Conservation (phyloP, 2,113 vertebrate genomes). For the Callopanchax toddi region DNA sequence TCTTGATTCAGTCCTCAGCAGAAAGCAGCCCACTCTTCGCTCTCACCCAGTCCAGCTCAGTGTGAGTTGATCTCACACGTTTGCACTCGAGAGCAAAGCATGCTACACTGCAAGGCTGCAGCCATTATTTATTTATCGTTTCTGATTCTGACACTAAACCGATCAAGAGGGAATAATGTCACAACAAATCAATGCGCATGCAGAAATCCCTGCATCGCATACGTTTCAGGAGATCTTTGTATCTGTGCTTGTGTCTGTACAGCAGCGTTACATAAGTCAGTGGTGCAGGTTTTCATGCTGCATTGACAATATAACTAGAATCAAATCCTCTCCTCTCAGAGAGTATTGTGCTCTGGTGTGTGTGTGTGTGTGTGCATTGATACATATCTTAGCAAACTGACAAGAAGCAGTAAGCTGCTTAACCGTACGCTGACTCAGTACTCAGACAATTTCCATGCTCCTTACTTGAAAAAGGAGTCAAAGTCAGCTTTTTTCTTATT, state of each 20-base stretch:
- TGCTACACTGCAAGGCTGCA: slow-evolving; percentile 6
- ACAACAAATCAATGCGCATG: background rate
- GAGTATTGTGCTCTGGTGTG: slow-evolving; percentile 22
- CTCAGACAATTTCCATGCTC: slow-evolving; percentile 12
- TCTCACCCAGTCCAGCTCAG: slow-evolving; percentile 20
- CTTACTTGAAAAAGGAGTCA: slow-evolving; percentile 21
- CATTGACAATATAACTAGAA: slow-evolving; percentile 51
- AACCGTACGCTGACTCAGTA: slow-evolving; percentile 67
- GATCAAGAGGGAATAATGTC: slow-evolving; percentile 5
- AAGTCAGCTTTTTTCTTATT: background rate
- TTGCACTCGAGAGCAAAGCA: slow-evolving; percentile 25
- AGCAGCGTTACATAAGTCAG: slow-evolving; percentile 53
- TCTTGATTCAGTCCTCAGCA: slow-evolving; percentile 16
- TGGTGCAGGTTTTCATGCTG: slow-evolving; percentile 35
- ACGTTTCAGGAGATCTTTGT: slow-evolving; percentile 13
- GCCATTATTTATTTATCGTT: slow-evolving; percentile 9
- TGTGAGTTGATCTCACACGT: slow-evolving; percentile 33
- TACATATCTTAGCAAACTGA: slow-evolving; percentile 62
- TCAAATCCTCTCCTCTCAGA: slow-evolving; percentile 29
- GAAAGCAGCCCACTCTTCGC: slow-evolving; percentile 32
- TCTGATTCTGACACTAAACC: slow-evolving; percentile 17
- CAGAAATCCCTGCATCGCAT: slow-evolving; percentile 19
- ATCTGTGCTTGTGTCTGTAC: slow-evolving; percentile 1
- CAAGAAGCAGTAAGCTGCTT: slow-evolving; percentile 69
- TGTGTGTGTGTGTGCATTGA: slow-evolving; percentile 27